A percentile compares a stretch with the other conserved stretches of the same genome.
These are phyloP conservation scores for Ctenicera cuprea DNA, from an alignment of 2,888 invertebrate species.

Conservation along the genomic window DNA sequence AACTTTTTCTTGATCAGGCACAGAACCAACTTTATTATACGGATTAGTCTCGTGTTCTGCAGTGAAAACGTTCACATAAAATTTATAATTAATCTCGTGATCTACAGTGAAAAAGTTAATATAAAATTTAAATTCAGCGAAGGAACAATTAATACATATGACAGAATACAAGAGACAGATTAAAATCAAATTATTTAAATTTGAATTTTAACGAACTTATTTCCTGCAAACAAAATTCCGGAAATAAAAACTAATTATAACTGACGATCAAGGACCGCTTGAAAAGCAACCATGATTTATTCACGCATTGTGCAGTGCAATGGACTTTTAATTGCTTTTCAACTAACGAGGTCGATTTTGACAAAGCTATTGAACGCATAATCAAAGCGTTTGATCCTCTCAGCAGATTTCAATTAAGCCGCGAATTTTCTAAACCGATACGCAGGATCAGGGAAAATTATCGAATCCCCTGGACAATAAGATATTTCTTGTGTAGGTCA, in stretches of 20 bases:
- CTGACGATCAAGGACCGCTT: conserved; percentile 35
- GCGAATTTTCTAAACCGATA: neutral
- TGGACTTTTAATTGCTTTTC: conserved; percentile 51
- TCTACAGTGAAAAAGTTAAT: too few species aligned
- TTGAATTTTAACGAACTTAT: neutral
- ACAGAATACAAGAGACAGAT: too few species aligned
- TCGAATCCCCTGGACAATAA: conserved; percentile 2
- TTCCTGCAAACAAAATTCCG: neutral
- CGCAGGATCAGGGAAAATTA: neutral
- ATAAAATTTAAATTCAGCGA: too few species aligned
- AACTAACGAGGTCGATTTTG: conserved; percentile 49
- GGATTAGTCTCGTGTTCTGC: too few species aligned
- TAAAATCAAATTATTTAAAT: too few species aligned
- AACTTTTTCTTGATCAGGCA: too few species aligned
- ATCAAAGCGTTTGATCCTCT: conserved; percentile 46
- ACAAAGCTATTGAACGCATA: conserved; percentile 44
- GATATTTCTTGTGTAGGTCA: conserved; percentile 13
- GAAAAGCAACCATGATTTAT: conserved; percentile 42
- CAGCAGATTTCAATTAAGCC: conserved; percentile 49
- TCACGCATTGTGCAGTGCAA: conserved; percentile 44
- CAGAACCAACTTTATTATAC: too few species aligned
- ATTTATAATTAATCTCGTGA: too few species aligned
- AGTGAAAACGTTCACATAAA: too few species aligned
- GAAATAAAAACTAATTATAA: conserved; percentile 43
- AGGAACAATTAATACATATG: too few species aligned